A percentile compares a stretch with the other conserved stretches of the same genome.
These are phyloP conservation scores for Gorsachius goisagi DNA, from an alignment of 2,113 vertebrate genomes.

Conservation along the genomic window DNA sequence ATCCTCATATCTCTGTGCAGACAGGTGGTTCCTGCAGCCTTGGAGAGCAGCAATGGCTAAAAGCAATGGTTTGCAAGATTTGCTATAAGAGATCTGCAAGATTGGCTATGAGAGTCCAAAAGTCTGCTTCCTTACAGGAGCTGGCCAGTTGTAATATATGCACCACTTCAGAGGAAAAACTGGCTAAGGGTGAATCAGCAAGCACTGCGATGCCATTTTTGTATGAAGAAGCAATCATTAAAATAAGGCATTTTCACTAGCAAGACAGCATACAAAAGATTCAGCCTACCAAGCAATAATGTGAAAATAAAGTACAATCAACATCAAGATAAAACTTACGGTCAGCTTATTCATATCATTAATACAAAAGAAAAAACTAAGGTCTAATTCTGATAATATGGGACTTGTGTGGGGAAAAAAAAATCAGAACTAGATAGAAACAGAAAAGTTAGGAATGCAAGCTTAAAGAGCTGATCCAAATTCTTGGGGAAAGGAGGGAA, in stretches of 20 bases:
- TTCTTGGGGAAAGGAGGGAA: background rate
- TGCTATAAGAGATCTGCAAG: background rate
- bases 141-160: background rate
- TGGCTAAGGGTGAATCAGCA: background rate
- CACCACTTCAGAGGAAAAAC: background rate
- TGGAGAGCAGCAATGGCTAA: background rate
- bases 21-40: background rate
- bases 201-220: background rate
- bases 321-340: background rate
- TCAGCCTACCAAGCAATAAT: background rate
- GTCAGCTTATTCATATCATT: background rate
- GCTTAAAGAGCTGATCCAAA: background rate
- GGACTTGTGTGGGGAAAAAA: background rate
- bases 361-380: background rate
- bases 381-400: background rate
- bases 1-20: background rate
- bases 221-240: background rate
- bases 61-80: background rate
- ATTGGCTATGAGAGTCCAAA: background rate
- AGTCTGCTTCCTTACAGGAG: background rate
- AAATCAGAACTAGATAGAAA: background rate
- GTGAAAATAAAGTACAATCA: background rate
- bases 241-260: background rate
- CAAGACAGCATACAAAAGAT: background rate
- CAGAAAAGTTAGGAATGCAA: background rate